Evolutionary conservation across 2,888 invertebrate species (phyloP).

Genomic region (Tenthredo amoena): DNA sequence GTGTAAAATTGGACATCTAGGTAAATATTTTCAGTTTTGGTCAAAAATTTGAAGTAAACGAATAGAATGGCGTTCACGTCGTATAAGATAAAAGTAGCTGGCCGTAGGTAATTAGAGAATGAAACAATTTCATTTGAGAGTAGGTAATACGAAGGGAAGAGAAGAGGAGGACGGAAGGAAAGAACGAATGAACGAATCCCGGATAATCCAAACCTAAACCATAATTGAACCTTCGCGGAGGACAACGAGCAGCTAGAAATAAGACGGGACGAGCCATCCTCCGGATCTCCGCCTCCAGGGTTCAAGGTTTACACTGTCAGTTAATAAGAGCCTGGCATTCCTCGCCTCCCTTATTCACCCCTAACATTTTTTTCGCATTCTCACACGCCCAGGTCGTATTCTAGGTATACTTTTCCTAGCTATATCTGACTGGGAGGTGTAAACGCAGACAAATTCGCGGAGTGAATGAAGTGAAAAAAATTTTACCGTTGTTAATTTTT

Average conservation of each 20-base stretch:
- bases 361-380: slow-evolving; percentile 3
- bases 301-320: slow-evolving; percentile 53
- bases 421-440: background rate
- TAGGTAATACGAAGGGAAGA: slow-evolving; percentile 6
- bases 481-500: background rate
- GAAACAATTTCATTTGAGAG: slow-evolving; percentile 34
- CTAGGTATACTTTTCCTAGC: background rate
- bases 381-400: slow-evolving; percentile 24
- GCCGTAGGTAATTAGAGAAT: slow-evolving; percentile 1
- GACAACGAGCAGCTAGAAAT: slow-evolving; percentile 54
- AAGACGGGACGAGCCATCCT: slow-evolving; percentile 52
- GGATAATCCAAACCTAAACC: slow-evolving; percentile 49
- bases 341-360: slow-evolving; percentile 11
- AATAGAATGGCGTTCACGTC: background rate
- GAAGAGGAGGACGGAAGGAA: background rate
- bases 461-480: background rate
- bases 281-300: slow-evolving; percentile 24
- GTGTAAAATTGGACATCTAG: too few species aligned
- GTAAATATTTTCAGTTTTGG: too few species aligned
- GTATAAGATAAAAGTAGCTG: background rate
- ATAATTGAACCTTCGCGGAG: slow-evolving; percentile 49
- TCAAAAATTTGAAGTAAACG: too few species aligned
- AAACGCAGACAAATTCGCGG: background rate
- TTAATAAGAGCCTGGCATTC: slow-evolving; percentile 23
- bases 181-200: slow-evolving; percentile 24